Evolutionary conservation across 1,140 invertebrate species (phyloP), one percentile per base, ranked within the genome.

Genomic region (Manduca sexta): DNA sequence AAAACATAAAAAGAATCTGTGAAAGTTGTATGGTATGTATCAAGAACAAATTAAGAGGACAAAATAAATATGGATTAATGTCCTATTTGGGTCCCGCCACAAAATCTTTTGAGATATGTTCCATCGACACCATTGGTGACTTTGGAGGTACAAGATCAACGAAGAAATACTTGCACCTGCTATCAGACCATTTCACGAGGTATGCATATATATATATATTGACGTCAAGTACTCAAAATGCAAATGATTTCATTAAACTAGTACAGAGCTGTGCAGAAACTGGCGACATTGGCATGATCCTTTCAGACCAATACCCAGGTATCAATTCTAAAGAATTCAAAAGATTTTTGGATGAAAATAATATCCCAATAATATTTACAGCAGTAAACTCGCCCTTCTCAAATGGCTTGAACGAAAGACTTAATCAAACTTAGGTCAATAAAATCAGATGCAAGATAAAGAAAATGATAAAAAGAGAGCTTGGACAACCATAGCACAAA

Each of bases 221-320:
- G n/a, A 74, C 69, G 33, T 81, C 71, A 34, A 75, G 66, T 60
- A 69, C 50, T 1, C 74, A 80, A 60, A 64, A 38, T 34, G 47
- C 68, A 18, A 59, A 49, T 33, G 75, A 75, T 45, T 82, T 80
- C 39, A 68, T 84, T 3, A 76, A 75, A 62, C 41, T 81, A 39
- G n/a, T 70, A 2, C 45, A 60, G 33, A 64, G 69, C 26, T 39
- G 33, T 26, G 13, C 41, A 35, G 37, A 52, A 34, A 26, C 1
- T 7, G n/a, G 52, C 29, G 8, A 64, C 8, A 77, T 80, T 45
- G 56, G 41, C 4, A 59, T 69, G 30, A n/a, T 57, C 4, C 45
- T 57, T 15, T 33, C 49, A 2, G 39, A 41, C 16, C 39, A 41
- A 41, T 41, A 41, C 17, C 39, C 39, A 8, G 39, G 17, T 11